A percentile compares a stretch with the other conserved stretches of the same genome.
phyloP scores from a whole-genome alignment of 2,113 vertebrate species.

The Pseudopodoces humilis region DNA sequence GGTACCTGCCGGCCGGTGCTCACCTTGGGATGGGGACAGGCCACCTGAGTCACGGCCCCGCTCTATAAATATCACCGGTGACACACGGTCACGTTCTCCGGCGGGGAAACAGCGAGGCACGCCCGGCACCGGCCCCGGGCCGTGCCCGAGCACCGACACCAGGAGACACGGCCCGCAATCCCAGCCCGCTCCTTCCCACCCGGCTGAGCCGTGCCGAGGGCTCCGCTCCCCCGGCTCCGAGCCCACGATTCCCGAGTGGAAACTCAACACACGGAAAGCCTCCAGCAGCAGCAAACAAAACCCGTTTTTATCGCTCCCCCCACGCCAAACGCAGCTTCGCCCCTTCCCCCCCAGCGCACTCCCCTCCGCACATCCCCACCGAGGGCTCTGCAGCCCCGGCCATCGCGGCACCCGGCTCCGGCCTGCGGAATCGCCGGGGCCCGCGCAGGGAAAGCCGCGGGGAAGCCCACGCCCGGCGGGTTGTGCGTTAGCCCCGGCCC shows the following conservation, averaged over 20 bases:
- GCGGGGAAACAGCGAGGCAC: not conserved
- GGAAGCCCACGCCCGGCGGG: not conserved
- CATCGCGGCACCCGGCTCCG: not conserved
- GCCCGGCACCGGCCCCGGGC: not conserved
- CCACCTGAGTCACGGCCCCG: not conserved
- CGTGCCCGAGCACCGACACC: accelerated
- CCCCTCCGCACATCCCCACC: not conserved
- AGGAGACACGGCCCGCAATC: not conserved
- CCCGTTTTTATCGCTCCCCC: accelerated
- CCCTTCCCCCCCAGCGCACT: not conserved
- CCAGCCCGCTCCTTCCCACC: not conserved
- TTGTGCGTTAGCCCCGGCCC: not conserved
- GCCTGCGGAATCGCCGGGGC: not conserved
- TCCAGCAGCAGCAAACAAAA: not conserved
- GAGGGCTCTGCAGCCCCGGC: not conserved
- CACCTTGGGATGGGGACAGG: not conserved
- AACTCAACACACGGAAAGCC: not conserved
- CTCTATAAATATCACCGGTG: not conserved
- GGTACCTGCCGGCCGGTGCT: not conserved
- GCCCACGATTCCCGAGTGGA: accelerated
- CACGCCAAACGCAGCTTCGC: not conserved
- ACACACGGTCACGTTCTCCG: not conserved
- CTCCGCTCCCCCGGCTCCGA: not conserved
- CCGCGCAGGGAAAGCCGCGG: not conserved
- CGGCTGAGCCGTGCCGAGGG: not conserved